Base-by-base conservation (phyloP, 2,888 invertebrate genomes). In the Drosophila buzzatii region DNA sequence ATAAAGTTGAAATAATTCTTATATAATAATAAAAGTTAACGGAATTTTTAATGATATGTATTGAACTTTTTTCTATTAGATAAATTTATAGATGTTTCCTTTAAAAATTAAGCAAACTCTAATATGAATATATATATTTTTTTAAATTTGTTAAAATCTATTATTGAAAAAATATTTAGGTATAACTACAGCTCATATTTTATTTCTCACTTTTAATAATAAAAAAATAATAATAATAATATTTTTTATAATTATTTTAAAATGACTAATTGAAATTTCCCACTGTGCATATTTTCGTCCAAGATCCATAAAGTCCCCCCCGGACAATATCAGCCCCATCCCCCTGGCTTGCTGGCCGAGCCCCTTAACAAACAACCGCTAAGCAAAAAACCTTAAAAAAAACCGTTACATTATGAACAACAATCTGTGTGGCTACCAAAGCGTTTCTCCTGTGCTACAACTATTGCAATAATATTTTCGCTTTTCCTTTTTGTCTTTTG, bases 401-500 rank as follows among this genome's bases (percentile, higher is more conserved):
- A 73, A 70, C 82, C 83, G 85, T 82, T 83, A 85, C 70, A 71
- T 47, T 73, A 67, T 70, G 60, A 84, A 65, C 64, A 70, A 70
- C 62, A 70, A 61, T 37, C 65, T 56, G 49, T 60, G 65, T 51
- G 51, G 79, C 84, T 71, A 73, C 76, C 58, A 74, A 81, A 71
- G 76, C 61, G 60, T 65, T 76, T 79, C 70, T 70, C 73, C 55
- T 76, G 74, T 78, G 80, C 62, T 79, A 79, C 83, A 82, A 79
- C 55, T 70, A 81, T 70, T 82, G 74, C 69, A 64, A 70, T 76
- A 62, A 73, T 68, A 76, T 63, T 80, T 80, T 77, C 70, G 39
- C 41, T 55, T 55, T 55, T 52, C 14, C 37, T 8, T 35, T 16
- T 37, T 35, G 31, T 52, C 20, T 16, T 39, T 39, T 53, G 39